Base-by-base conservation (phyloP, 2,797 vertebrate genomes). In the Catharus ustulatus region DNA sequence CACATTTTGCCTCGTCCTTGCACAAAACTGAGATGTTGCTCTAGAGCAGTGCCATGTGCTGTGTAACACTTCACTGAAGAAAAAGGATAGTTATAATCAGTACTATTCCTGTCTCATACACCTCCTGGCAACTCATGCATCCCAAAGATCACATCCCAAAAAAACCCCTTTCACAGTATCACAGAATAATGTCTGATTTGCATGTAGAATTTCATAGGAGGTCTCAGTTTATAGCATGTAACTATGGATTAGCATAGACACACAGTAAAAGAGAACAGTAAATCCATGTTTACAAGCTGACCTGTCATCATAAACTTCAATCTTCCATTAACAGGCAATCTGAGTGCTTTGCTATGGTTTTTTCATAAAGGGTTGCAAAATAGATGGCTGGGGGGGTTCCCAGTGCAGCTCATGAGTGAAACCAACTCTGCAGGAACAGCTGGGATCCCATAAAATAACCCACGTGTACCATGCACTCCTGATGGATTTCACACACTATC, bases 211-310 rank as follows among this genome's bases (percentile, higher is more conserved):
- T 90, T 84, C 78, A 59, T 23, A 84, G 90, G 75, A 78, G 58
- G 32, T 84, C 64, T 78, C 54, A 30, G 30, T 76, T 94, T 74
- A 61, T 2, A 71, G 26, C 67, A 93, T 49, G 69, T 32, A 82
- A 30, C 36, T 82, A 57, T 23, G 32, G 67, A 76, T 87, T 79
- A 81, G 55, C 20, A 8, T 9, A 78, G 59, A 75, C 42, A 62
- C 11, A 46, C n/a, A 62, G 32, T 59, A 84, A 94, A 43, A 54
- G 0, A 75, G n/a, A 90, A 76, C 40, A 71, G 38, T 55, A 94
- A 91, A 92, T 26, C 49, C 51, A 32, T 26, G 48, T 77, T 94
- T 90, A 88, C 77, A 88, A 88, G 74, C 89, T 64, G 75, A 75
- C 72, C 67, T 87, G 38, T 63, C 69, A 78, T 42, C 52, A 62